A percentile compares a stretch with the other conserved stretches of the same genome.
phyloP scores from a whole-genome alignment of 2,113 vertebrate genomes.

The Corythaeola cristata region DNA sequence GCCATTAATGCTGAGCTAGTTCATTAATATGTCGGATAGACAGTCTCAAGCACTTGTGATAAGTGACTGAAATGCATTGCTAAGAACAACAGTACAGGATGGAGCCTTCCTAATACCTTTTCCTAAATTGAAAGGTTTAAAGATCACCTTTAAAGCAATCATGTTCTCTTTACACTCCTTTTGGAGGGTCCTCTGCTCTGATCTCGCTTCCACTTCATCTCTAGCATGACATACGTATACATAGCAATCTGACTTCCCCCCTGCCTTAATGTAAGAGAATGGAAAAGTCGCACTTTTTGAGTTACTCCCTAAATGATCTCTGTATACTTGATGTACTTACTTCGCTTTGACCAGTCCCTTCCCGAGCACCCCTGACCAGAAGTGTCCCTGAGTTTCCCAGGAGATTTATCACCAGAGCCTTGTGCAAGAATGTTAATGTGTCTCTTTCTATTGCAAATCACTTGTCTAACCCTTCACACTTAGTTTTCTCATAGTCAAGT shows the following conservation, averaged over 20 bases:
- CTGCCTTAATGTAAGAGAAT: background rate
- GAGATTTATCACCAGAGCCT: background rate
- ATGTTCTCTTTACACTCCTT: background rate
- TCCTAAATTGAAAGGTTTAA: background rate
- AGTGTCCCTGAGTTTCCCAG: background rate
- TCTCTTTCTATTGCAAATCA: background rate
- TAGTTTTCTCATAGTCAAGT: background rate
- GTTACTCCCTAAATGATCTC: background rate
- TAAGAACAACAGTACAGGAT: background rate
- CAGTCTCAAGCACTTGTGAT: background rate
- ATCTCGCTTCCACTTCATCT: background rate
- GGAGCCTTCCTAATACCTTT: background rate
- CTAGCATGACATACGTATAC: background rate
- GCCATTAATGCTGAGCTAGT: background rate
- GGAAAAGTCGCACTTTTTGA: background rate
- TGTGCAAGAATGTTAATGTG: background rate
- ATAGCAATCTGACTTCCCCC: background rate
- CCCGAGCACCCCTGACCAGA: background rate
- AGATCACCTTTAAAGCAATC: background rate
- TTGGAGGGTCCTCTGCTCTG: background rate
- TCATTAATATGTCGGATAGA: background rate
- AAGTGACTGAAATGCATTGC: background rate
- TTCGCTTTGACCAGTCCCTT: background rate
- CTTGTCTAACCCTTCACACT: background rate
- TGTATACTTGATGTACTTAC: background rate